phyloP scores from a whole-genome alignment of 2,113 vertebrate genomes.

The Macquaria ambigua region DNA sequence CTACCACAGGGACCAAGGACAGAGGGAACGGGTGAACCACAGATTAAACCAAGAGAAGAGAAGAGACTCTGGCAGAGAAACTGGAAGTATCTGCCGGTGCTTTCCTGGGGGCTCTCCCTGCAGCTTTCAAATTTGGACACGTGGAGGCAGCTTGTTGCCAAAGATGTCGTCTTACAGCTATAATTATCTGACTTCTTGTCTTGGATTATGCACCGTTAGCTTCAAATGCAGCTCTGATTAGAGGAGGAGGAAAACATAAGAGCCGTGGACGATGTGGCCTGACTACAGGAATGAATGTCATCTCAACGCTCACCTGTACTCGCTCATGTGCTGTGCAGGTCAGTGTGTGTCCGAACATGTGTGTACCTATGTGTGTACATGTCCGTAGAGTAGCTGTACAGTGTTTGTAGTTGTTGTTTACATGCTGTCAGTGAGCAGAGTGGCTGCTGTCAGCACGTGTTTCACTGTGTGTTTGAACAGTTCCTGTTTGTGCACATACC shows the following conservation, averaged over 20 bases:
- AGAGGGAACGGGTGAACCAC: conserved; percentile 25
- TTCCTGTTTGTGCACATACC: conserved; percentile 22
- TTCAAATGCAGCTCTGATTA: conserved; percentile 19
- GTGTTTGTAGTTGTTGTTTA: conserved; percentile 33
- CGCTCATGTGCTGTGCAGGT: conserved; percentile 98
- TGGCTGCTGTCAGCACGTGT: conserved; percentile 50
- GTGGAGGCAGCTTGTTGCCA: conserved; percentile 28
- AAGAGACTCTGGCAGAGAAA: background rate
- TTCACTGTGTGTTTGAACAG: conserved; percentile 30
- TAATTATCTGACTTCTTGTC: conserved; percentile 37
- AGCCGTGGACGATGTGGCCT: conserved; percentile 80
- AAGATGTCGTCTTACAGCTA: conserved; percentile 36
- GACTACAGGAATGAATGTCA: conserved; percentile 83
- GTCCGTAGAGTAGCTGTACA: background rate
- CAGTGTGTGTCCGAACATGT: conserved; percentile 73
- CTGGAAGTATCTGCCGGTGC: conserved; percentile 12
- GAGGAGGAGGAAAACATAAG: background rate
- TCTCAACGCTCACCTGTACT: conserved; percentile 91
- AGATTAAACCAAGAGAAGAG: background rate
- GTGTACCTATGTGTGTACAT: conserved; percentile 35
- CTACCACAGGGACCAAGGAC: conserved; percentile 3
- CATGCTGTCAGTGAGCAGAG: conserved; percentile 16
- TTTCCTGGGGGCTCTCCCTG: background rate
- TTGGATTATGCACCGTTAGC: conserved; percentile 51
- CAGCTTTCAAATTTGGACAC: conserved; percentile 12